These are phyloP conservation scores for Torymus aiolomorphi DNA, from an alignment of 2,888 invertebrate species.

Conservation along the genomic window DNA sequence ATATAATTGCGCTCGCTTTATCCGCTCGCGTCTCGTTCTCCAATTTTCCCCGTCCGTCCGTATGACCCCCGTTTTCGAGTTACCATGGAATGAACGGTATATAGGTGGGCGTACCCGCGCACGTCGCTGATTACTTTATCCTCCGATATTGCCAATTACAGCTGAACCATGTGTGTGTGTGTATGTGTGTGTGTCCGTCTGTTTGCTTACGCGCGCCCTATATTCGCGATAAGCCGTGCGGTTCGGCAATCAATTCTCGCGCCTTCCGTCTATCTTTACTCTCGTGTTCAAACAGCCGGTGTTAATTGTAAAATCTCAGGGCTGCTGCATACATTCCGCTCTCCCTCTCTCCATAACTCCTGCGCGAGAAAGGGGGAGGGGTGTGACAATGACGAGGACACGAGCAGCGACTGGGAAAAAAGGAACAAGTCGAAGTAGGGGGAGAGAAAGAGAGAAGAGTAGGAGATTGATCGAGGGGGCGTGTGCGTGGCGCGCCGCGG, in stretches of 20 bases:
- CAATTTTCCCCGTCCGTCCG: background rate
- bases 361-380: too few species aligned
- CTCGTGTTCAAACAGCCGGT: too few species aligned
- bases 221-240: background rate
- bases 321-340: too few species aligned
- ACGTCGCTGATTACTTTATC: slow-evolving; percentile 35
- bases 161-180: background rate
- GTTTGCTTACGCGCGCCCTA: slow-evolving; percentile 18
- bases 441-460: background rate
- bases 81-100: too few species aligned
- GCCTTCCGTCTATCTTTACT: too few species aligned
- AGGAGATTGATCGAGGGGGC: background rate
- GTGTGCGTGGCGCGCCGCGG: background rate
- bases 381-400: too few species aligned
- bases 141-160: slow-evolving; percentile 44
- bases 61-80: too few species aligned
- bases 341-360: too few species aligned
- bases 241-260: background rate
- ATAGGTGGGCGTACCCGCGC: background rate
- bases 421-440: background rate
- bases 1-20: slow-evolving; percentile 33
- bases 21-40: background rate
- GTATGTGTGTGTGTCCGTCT: background rate
- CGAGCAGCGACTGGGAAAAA: background rate
- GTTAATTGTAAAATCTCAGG: too few species aligned